phyloP scores from a whole-genome alignment of 1,140 invertebrate species.

The Drosophila varians region DNA sequence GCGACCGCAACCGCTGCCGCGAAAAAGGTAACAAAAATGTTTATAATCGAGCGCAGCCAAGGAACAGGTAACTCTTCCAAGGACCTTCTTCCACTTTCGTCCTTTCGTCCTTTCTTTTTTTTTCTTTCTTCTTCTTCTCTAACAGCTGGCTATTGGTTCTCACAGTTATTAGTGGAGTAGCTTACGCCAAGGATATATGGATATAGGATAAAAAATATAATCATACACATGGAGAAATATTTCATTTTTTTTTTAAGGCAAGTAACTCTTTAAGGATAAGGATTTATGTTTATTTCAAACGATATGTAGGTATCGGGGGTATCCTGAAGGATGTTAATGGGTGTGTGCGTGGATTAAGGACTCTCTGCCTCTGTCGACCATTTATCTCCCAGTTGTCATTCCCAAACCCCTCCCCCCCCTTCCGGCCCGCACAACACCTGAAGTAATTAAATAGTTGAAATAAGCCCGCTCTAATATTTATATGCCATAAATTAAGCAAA shows the following conservation, averaged over 20 bases:
- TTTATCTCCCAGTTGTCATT: neutral
- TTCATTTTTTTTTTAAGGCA: too few relatives aligned
- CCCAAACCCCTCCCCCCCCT: neutral
- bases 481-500: conserved; percentile 78
- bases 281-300: too few relatives aligned
- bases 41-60: conserved; percentile 15
- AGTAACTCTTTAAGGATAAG: too few relatives aligned
- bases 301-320: neutral
- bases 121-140: too few relatives aligned
- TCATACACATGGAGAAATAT: neutral
- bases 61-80: conserved; percentile 26
- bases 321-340: neutral
- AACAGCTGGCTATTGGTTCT: conserved; percentile 36
- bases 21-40: conserved; percentile 20
- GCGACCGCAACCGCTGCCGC: conserved; percentile 24
- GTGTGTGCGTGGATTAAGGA: too few relatives aligned
- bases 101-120: neutral
- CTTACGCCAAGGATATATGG: too few relatives aligned
- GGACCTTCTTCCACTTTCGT: neutral
- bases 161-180: conserved; percentile 34
- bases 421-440: conserved; percentile 54
- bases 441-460: conserved; percentile 79
- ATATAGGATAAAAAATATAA: conserved; percentile 9
- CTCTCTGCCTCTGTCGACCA: neutral
- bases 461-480: conserved; percentile 76